A percentile compares a stretch with the other conserved stretches of the same genome.
phyloP scores from a whole-genome alignment of 2,797 vertebrate species.

The Coilia nasus region DNA sequence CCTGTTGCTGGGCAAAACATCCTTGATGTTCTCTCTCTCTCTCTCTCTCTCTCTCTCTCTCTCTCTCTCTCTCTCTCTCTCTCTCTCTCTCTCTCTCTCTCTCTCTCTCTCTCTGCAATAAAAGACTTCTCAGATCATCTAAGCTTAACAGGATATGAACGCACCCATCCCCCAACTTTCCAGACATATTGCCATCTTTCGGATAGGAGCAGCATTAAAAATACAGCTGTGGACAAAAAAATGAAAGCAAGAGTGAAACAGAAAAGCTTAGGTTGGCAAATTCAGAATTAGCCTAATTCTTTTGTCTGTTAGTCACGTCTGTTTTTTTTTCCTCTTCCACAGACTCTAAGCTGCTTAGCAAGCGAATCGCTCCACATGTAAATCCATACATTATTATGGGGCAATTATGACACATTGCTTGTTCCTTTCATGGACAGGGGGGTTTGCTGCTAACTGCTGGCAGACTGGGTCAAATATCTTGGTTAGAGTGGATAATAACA shows the following conservation, averaged over 20 bases:
- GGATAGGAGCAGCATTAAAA: background rate
- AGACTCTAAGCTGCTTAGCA: conserved; percentile 28
- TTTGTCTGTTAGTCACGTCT: conserved; percentile 15
- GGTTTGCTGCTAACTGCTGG: conserved; percentile 1
- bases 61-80: background rate
- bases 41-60: background rate
- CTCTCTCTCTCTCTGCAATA: background rate
- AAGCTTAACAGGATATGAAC: background rate
- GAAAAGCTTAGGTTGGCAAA: conserved; percentile 25
- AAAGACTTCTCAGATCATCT: conserved; percentile 16
- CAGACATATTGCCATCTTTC: conserved; percentile 14
- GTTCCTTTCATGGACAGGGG: conserved; percentile 23
- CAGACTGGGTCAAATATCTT: background rate
- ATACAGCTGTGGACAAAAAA: conserved; percentile 2
- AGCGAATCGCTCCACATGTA: background rate
- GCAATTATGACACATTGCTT: conserved; percentile 33
- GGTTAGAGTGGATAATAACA: background rate
- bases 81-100: background rate
- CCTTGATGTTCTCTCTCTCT: background rate
- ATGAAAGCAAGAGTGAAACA: conserved; percentile 31
- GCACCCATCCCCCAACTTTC: conserved; percentile 23
- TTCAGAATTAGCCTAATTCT: conserved; percentile 39
- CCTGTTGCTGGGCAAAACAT: conserved; percentile 14
- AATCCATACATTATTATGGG: conserved; percentile 26
- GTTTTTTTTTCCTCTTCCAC: background rate